phyloP scores from a whole-genome alignment of 2,113 vertebrate genomes.

The Eidolon helvum region DNA sequence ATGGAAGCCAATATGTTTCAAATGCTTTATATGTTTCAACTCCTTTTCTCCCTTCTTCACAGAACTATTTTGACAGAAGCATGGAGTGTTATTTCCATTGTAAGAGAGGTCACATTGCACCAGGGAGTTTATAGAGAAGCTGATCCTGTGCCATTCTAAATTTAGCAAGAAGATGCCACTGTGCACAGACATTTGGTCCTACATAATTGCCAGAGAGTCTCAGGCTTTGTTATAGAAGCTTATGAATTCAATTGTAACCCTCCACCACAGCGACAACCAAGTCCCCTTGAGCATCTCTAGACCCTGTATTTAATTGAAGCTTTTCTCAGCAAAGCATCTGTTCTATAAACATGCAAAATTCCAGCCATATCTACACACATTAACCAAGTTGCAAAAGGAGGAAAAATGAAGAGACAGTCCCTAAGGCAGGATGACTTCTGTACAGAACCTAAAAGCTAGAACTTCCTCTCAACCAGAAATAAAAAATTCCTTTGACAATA shows the following conservation, averaged over 20 bases:
- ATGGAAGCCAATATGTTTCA: background rate
- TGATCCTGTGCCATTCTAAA: slow-evolving; percentile 25
- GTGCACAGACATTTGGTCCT: slow-evolving; percentile 37
- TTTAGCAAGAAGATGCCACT: slow-evolving; percentile 54
- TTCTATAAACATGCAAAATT: background rate
- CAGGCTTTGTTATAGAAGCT: background rate
- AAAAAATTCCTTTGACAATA: background rate
- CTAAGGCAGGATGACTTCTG: background rate
- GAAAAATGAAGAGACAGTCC: background rate
- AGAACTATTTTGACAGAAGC: background rate
- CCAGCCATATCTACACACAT: background rate
- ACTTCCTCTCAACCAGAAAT: background rate
- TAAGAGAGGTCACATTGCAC: slow-evolving; percentile 36
- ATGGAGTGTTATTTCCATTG: background rate
- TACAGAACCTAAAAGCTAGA: background rate
- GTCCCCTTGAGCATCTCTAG: background rate
- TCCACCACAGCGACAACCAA: background rate
- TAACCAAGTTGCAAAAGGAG: background rate
- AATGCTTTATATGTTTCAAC: background rate
- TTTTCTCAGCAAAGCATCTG: background rate
- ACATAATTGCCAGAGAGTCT: background rate
- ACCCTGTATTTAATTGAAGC: background rate
- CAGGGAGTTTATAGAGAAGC: slow-evolving; percentile 15
- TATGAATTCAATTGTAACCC: slow-evolving; percentile 35
- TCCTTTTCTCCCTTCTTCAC: background rate